Conservation (phyloP, 64 coral and sea anemone species). For the Exaiptasia diaphana region DNA sequence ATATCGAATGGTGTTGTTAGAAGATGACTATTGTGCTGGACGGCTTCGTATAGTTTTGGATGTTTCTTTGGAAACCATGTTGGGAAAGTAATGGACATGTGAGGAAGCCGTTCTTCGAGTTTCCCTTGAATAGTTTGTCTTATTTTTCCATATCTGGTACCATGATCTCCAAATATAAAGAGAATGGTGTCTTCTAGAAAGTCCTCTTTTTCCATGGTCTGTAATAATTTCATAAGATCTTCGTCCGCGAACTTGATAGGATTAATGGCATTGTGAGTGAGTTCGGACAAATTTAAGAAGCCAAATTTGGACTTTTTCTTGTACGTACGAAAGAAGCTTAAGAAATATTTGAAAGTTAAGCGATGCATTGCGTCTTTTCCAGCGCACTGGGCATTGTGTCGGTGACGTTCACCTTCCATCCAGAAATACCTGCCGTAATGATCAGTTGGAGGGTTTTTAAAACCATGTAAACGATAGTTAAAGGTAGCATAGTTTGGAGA, state of each 20-base stretch:
- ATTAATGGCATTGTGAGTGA: constrained; percentile 49
- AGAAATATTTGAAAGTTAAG: constrained; percentile 47
- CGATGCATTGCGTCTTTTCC: constrained; percentile 43
- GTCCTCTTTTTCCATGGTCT: constrained; percentile 33
- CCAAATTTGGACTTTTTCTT: constrained; percentile 59
- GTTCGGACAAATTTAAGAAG: constrained; percentile 26
- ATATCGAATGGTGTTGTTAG: constrained; percentile 70
- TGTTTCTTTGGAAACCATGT: constrained; percentile 44
- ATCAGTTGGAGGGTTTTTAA: constrained; percentile 66
- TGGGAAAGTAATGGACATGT: constrained; percentile 50
- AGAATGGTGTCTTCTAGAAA: constrained; percentile 52
- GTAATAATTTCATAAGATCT: constrained; percentile 45
- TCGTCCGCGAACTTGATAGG: constrained; percentile 55
- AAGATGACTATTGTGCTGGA: constrained; percentile 24
- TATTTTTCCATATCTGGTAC: constrained; percentile 2
- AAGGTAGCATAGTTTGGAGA: constrained; percentile 33
- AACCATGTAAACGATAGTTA: constrained; percentile 66
- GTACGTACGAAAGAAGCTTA: constrained; percentile 63
- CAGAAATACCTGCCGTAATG: constrained; percentile 74
- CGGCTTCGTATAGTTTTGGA: constrained; percentile 23
- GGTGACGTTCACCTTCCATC: constrained; percentile 41
- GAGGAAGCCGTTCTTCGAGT: constrained; percentile 65
- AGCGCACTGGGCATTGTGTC: background rate
- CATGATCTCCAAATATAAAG: constrained; percentile 60
- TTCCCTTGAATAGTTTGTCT: constrained; percentile 66